These are phyloP conservation scores for Chrysocyon brachyurus DNA, from an alignment of 2,797 vertebrate species.

Conservation along the genomic window DNA sequence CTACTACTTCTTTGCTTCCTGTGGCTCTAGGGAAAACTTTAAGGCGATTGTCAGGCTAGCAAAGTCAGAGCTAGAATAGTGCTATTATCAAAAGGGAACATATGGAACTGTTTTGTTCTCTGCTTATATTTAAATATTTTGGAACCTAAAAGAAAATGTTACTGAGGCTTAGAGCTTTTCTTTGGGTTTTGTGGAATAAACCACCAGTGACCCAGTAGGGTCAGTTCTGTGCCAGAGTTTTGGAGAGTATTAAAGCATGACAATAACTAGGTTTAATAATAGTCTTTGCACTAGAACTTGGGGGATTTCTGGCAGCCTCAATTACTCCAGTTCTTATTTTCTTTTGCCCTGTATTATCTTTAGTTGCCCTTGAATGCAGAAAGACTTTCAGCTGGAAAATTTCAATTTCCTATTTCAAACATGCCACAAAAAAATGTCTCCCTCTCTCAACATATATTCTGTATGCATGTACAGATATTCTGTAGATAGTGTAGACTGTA, in stretches of 20 bases:
- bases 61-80: neutral
- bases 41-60: neutral
- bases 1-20: neutral
- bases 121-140: constrained; percentile 14
- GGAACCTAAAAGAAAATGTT: neutral
- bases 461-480: neutral
- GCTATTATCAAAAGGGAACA: neutral
- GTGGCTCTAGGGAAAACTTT: neutral
- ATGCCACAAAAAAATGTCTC: neutral
- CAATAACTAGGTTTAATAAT: neutral
- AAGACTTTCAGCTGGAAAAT: neutral
- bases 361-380: constrained; percentile 41
- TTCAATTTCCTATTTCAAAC: constrained; percentile 46
- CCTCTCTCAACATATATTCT: neutral
- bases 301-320: neutral
- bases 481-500: neutral
- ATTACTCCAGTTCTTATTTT: neutral
- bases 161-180: neutral
- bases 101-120: neutral
- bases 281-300: neutral
- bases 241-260: neutral
- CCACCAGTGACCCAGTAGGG: neutral
- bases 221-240: neutral
- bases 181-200: constrained; percentile 2
- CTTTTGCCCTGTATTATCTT: neutral